These are phyloP conservation scores for Thalassoma bifasciatum DNA, from an alignment of 2,113 vertebrate species.

Conservation along the genomic window DNA sequence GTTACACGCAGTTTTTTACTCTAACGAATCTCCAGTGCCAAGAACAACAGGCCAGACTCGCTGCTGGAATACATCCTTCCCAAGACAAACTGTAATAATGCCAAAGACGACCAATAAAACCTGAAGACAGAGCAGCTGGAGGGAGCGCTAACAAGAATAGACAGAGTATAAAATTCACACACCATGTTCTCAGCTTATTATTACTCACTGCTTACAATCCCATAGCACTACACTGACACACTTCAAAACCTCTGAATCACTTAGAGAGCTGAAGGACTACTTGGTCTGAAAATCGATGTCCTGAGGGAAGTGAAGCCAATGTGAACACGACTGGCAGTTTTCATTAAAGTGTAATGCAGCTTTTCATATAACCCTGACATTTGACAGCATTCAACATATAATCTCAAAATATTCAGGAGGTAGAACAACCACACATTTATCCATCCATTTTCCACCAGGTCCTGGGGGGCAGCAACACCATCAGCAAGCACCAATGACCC, in stretches of 20 bases:
- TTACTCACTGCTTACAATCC: neutral
- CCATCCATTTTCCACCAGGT: too few relatives aligned
- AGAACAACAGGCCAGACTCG: constrained; percentile 28
- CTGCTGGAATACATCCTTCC: constrained; percentile 19
- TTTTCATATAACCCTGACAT: too few relatives aligned
- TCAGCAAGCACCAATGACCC: too few relatives aligned
- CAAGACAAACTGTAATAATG: constrained; percentile 28
- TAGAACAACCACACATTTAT: too few relatives aligned
- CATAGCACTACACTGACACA: neutral
- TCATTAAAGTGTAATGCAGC: too few relatives aligned
- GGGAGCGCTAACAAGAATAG: constrained; percentile 20
- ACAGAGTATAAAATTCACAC: constrained; percentile 22
- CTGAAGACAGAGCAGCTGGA: constrained; percentile 16
- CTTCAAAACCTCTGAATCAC: neutral
- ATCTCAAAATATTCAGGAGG: too few relatives aligned
- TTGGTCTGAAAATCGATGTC: neutral
- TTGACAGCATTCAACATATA: too few relatives aligned
- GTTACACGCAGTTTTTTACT: constrained; percentile 35
- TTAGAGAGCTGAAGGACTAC: neutral
- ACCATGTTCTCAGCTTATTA: constrained; percentile 7
- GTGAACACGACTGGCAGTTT: too few relatives aligned
- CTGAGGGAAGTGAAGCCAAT: neutral
- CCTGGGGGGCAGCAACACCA: too few relatives aligned
- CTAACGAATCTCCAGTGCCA: constrained; percentile 47
- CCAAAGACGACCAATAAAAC: constrained; percentile 39